phyloP scores from a whole-genome alignment of 2,113 vertebrate species.

The Psettodes erumei region DNA sequence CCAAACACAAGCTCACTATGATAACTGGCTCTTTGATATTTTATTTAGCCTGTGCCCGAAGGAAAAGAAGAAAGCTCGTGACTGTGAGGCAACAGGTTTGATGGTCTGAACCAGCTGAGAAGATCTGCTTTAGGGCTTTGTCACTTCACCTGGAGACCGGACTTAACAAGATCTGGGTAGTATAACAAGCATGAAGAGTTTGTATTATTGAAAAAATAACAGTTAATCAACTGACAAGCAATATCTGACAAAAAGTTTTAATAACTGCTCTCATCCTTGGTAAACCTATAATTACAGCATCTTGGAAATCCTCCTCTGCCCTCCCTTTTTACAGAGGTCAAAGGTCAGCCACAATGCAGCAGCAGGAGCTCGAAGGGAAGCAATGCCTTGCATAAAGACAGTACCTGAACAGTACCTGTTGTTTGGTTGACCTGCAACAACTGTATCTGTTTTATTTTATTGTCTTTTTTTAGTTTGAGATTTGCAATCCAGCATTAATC shows the following conservation, averaged over 20 bases:
- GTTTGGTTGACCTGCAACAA: not conserved
- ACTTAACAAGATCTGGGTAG: not conserved
- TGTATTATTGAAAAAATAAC: not conserved
- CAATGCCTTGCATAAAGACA: too few species aligned
- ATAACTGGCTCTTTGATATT: slow-evolving; percentile 55
- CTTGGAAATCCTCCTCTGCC: not conserved
- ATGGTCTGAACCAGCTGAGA: slow-evolving; percentile 20
- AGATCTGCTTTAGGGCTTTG: too few species aligned
- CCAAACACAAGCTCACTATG: slow-evolving; percentile 4
- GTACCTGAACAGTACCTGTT: not conserved
- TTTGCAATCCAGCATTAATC: not conserved
- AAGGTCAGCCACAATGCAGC: not conserved
- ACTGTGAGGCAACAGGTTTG: slow-evolving; percentile 36
- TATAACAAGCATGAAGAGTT: not conserved
- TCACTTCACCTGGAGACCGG: not conserved
- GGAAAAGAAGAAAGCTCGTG: slow-evolving; percentile 41
- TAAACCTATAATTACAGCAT: not conserved
- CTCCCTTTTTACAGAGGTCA: not conserved
- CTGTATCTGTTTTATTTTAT: not conserved
- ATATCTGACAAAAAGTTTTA: not conserved
- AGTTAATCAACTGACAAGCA: not conserved
- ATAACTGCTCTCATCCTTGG: not conserved
- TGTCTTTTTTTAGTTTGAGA: not conserved
- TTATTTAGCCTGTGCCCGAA: slow-evolving; percentile 31
- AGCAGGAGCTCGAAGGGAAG: not conserved